Conservation (phyloP, 1,140 invertebrate species). For the Brachionus angularis region DNA sequence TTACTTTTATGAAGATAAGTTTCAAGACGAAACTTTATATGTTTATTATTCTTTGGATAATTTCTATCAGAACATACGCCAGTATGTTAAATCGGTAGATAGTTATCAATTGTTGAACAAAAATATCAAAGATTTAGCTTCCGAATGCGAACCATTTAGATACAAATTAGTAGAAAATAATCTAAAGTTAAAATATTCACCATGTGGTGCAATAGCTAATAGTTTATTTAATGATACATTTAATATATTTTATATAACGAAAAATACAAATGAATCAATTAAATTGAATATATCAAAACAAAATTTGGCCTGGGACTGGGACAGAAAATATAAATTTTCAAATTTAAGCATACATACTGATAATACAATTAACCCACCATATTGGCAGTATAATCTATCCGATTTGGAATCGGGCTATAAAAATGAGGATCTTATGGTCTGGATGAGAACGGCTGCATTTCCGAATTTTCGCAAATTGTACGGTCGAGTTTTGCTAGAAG, state of each 20-base stretch:
- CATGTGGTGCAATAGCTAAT: conserved; percentile 97
- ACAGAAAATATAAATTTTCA: conserved; percentile 73
- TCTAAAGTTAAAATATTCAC: conserved; percentile 62
- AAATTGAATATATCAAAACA: conserved; percentile 87
- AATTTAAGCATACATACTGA: conserved; percentile 24
- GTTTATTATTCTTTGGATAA: conserved; percentile 96
- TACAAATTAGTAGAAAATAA: conserved; percentile 45
- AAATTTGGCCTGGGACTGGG: conserved; percentile 85
- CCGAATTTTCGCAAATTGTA: conserved; percentile 93
- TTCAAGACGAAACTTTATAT: conserved; percentile 73
- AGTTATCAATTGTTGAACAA: conserved; percentile 85
- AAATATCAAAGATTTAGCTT: conserved; percentile 46
- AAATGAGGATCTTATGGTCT: conserved; percentile 95
- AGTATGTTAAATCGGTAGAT: conserved; percentile 95
- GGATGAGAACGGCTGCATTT: conserved; percentile 94
- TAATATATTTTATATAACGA: not conserved
- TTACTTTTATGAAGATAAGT: conserved; percentile 43
- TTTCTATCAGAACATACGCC: conserved; percentile 96
- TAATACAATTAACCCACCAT: conserved; percentile 56
- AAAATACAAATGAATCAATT: not conserved
- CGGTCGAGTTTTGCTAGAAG: conserved; percentile 71
- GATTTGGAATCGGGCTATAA: conserved; percentile 82
- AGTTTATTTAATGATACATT: conserved; percentile 77
- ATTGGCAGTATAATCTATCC: conserved; percentile 76
- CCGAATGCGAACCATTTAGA: conserved; percentile 60